phyloP scores from a whole-genome alignment of 2,888 invertebrate species.

The Isoperla grammatica region DNA sequence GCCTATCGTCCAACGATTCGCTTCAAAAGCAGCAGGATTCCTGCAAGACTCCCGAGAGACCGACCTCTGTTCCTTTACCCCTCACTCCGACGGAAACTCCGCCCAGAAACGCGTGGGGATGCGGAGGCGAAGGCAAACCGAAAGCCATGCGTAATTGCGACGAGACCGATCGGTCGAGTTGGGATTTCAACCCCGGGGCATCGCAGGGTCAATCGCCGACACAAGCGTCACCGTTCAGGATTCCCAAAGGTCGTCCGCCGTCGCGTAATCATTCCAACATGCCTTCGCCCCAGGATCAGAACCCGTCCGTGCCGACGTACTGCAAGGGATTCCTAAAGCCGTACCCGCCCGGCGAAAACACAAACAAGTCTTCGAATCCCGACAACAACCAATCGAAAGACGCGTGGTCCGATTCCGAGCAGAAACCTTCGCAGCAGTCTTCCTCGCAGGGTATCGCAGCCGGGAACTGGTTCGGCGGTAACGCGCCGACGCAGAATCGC shows the following conservation, averaged over 20 bases:
- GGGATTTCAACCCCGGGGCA: conserved; percentile 29
- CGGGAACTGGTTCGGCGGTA: conserved; percentile 15
- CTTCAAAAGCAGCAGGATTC: background rate
- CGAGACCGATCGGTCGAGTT: conserved; percentile 13
- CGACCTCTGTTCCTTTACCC: conserved; percentile 19
- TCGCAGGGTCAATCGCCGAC: conserved; percentile 30
- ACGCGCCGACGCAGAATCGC: too few species aligned
- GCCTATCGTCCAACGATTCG: background rate
- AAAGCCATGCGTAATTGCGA: conserved; percentile 2
- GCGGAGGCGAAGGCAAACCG: conserved; percentile 1
- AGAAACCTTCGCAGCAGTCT: too few species aligned
- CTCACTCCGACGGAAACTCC: conserved; percentile 18
- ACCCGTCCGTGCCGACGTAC: conserved; percentile 24
- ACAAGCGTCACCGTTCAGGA: conserved; percentile 52
- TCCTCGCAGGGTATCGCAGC: background rate
- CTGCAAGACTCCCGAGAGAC: conserved; percentile 22
- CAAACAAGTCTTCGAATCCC: background rate
- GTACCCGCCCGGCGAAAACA: conserved; percentile 52
- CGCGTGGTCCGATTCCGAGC: too few species aligned
- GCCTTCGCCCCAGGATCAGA: background rate
- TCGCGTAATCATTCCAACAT: conserved; percentile 42
- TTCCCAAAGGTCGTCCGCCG: conserved; percentile 59
- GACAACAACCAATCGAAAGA: too few species aligned
- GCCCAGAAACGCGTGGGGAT: background rate
- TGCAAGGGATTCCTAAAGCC: conserved; percentile 51